Evolutionary conservation across 2,888 invertebrate genomes (phyloP).

Genomic region (Acrobasis consociella): DNA sequence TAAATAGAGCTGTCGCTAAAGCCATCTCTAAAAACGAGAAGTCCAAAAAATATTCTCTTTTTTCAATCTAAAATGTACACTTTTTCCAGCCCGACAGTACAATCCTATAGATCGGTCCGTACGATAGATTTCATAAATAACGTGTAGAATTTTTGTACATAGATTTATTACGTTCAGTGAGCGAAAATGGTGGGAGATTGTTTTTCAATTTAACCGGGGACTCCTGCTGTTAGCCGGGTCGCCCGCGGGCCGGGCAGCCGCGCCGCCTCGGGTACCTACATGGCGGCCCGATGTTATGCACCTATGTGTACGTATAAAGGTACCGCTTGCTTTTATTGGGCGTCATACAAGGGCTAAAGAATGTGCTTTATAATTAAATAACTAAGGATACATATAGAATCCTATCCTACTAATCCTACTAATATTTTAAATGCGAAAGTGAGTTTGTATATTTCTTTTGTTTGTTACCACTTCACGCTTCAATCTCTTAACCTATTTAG

Average conservation of each 20-base stretch:
- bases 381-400: too few species aligned
- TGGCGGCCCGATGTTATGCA: conserved; percentile 19
- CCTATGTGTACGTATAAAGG: conserved; percentile 15
- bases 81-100: conserved; percentile 49
- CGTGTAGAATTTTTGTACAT: conserved; percentile 82
- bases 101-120: conserved; percentile 62
- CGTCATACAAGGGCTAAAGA: not conserved
- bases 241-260: conserved; percentile 53
- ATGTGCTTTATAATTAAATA: not conserved
- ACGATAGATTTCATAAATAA: conserved; percentile 81
- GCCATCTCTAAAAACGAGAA: too few species aligned
- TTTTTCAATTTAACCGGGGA: conserved; percentile 82
- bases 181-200: conserved; percentile 83
- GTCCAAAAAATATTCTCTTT: not conserved
- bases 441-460: too few species aligned
- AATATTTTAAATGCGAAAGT: too few species aligned
- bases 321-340: conserved; percentile 7
- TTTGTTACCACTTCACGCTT: too few species aligned
- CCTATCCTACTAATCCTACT: too few species aligned
- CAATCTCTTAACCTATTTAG: too few species aligned
- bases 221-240: conserved; percentile 79
- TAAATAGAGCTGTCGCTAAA: too few species aligned
- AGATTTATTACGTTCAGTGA: conserved; percentile 82
- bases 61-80: conserved; percentile 29
- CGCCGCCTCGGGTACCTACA: conserved; percentile 40